Conservation (phyloP, 35 echinoderm and acorn worm genomes). For the Chiridota heheva region DNA sequence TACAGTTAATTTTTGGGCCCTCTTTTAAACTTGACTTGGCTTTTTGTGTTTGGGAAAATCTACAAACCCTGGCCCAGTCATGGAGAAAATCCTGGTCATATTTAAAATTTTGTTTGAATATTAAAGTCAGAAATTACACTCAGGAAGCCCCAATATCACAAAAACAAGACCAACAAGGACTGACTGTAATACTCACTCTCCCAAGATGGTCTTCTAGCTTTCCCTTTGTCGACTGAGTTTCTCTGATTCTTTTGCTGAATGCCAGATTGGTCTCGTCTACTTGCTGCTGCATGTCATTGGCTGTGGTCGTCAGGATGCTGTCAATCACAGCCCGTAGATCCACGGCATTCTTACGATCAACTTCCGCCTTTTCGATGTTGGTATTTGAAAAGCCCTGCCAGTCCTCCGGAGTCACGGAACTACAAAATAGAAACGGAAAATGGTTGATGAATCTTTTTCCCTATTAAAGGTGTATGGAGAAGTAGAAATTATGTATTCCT, state of each 20-base stretch:
- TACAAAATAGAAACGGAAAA: conserved; percentile 26
- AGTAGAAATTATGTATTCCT: not conserved
- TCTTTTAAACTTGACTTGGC: too few relatives aligned
- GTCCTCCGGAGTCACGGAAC: conserved; percentile 91
- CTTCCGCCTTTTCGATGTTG: conserved; percentile 89
- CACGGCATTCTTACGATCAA: conserved; percentile 81
- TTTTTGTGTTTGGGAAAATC: too few relatives aligned
- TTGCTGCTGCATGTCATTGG: conserved; percentile 93
- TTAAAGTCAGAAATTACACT: too few relatives aligned
- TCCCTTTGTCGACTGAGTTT: conserved; percentile 72
- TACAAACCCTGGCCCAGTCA: too few relatives aligned
- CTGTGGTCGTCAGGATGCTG: conserved; percentile 75
- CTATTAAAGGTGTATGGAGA: not conserved
- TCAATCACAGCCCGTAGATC: conserved; percentile 88
- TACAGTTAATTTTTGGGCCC: too few relatives aligned
- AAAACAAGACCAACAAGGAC: not conserved
- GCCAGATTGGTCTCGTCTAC: conserved; percentile 90
- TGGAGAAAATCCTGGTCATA: too few relatives aligned
- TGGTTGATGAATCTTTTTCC: not conserved
- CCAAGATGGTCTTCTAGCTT: conserved; percentile 85
- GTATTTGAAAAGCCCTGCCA: conserved; percentile 91
- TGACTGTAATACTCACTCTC: conserved; percentile 51
- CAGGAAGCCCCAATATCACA: too few relatives aligned
- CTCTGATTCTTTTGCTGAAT: conserved; percentile 83
- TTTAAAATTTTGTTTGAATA: too few relatives aligned